Percentiles rank a stretch among this genome's conserved stretches.
Evolutionary conservation across 1,140 invertebrate genomes (phyloP).

Genomic region (Drosophila lowei): DNA sequence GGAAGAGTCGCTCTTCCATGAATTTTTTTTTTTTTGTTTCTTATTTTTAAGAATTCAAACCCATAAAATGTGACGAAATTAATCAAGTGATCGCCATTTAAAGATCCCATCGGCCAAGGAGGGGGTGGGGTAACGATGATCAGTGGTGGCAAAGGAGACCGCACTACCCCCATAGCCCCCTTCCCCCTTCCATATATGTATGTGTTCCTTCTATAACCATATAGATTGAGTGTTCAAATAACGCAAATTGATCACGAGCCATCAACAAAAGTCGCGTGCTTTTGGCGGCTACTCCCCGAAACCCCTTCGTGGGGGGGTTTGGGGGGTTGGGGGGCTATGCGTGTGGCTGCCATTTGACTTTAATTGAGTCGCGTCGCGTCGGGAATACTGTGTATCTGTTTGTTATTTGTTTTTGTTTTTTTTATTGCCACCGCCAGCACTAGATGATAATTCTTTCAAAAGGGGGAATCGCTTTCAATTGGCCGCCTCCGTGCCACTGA

Average conservation of each 20-base stretch:
- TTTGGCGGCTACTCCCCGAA: not conserved
- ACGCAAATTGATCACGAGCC: constrained; percentile 63
- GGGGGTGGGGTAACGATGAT: no score
- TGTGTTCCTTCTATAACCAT: constrained; percentile 1
- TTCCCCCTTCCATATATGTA: not conserved
- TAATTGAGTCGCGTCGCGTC: constrained; percentile 71
- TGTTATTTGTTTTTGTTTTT: constrained; percentile 1
- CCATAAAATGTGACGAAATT: no score
- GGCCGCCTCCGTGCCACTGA: constrained; percentile 31
- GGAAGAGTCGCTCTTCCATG: no score
- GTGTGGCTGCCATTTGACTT: constrained; percentile 70
- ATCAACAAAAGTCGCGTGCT: constrained; percentile 64
- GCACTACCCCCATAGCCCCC: not conserved
- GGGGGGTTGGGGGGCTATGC: constrained; percentile 27
- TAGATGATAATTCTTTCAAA: constrained; percentile 29
- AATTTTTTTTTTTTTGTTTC: no score
- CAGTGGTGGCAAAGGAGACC: no score
- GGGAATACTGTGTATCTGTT: not conserved
- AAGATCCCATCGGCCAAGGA: no score
- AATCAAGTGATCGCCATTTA: no score
- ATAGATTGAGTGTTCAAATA: constrained; percentile 57
- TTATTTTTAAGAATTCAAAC: no score
- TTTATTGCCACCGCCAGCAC: constrained; percentile 56
- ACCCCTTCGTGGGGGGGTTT: not conserved
- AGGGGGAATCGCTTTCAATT: constrained; percentile 48